Conservation (phyloP, 2,113 vertebrate species). For the Tragulus kanchil region DNA sequence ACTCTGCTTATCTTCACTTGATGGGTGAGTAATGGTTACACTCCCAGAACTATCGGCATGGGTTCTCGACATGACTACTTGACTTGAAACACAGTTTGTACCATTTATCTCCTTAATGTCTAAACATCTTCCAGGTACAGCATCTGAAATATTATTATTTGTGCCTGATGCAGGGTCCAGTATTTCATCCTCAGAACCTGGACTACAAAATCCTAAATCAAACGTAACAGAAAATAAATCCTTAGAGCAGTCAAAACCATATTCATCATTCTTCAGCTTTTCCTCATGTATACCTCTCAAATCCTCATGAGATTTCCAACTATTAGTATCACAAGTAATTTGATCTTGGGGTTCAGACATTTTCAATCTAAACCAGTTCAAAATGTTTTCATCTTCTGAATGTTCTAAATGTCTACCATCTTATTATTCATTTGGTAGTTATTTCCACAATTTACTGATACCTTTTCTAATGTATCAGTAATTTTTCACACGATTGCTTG, state of each 20-base stretch:
- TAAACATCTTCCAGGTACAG: not conserved
- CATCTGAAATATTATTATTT: not conserved
- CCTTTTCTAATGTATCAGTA: not conserved
- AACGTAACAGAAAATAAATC: conserved; percentile 95
- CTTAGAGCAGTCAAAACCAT: conserved; percentile 84
- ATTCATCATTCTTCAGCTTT: not conserved
- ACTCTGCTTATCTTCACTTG: not conserved
- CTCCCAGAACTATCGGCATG: not conserved
- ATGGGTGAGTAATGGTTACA: not conserved
- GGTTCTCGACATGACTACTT: not conserved
- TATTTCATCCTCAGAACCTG: conserved; percentile 86
- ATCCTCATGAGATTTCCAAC: accelerated
- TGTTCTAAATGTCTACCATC: not conserved
- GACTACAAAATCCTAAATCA: conserved; percentile 94
- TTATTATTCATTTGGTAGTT: not conserved
- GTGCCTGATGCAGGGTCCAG: not conserved
- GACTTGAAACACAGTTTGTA: accelerated
- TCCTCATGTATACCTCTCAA: not conserved
- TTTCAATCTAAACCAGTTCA: conserved; percentile 8
- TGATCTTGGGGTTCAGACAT: not conserved
- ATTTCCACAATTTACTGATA: conserved; percentile 11
- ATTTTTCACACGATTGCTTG: not conserved
- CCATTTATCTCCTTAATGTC: not conserved
- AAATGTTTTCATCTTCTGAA: conserved; percentile 1
- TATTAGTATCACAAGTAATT: accelerated